Percentiles rank a stretch among this genome's conserved stretches.
phyloP scores from a whole-genome alignment of 64 coral and sea anemone genomes.

The Exaiptasia diaphana region DNA sequence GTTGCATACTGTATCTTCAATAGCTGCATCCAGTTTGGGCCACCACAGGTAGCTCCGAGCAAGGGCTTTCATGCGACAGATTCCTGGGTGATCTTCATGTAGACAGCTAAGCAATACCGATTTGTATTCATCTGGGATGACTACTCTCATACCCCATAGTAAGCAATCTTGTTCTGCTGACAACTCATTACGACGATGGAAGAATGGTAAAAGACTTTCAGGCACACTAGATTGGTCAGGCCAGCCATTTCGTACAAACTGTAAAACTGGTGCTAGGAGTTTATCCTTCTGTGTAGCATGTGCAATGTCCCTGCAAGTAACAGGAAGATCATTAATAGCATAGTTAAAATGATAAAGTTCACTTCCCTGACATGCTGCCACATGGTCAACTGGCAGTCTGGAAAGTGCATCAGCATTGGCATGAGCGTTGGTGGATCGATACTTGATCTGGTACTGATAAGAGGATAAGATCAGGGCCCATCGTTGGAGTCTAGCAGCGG shows the following conservation, averaged over 20 bases:
- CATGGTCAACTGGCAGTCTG: too few species aligned
- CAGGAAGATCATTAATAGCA: not conserved
- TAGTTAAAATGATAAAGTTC: not conserved
- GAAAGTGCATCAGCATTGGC: not conserved
- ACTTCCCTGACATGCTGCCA: too few species aligned
- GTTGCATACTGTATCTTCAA: not conserved
- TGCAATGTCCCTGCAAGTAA: not conserved
- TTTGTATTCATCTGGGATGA: not conserved
- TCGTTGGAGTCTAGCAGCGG: not conserved
- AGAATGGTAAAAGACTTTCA: too few species aligned
- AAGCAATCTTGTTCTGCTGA: not conserved
- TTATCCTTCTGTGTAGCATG: not conserved
- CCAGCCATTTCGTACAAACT: not conserved
- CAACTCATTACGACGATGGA: too few species aligned
- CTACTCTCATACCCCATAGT: not conserved
- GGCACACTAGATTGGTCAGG: too few species aligned
- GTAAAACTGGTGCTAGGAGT: not conserved
- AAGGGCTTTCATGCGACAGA: not conserved
- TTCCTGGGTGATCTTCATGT: not conserved
- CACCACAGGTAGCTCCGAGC: not conserved
- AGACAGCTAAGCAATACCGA: not conserved
- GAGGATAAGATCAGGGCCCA: not conserved
- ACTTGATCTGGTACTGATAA: not conserved
- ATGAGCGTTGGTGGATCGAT: not conserved
- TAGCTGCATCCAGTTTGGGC: not conserved